Evolutionary conservation across 2,797 vertebrate genomes (phyloP), one percentile per base, ranked within the genome.

Genomic region (Paramormyrops hopkinsi): DNA sequence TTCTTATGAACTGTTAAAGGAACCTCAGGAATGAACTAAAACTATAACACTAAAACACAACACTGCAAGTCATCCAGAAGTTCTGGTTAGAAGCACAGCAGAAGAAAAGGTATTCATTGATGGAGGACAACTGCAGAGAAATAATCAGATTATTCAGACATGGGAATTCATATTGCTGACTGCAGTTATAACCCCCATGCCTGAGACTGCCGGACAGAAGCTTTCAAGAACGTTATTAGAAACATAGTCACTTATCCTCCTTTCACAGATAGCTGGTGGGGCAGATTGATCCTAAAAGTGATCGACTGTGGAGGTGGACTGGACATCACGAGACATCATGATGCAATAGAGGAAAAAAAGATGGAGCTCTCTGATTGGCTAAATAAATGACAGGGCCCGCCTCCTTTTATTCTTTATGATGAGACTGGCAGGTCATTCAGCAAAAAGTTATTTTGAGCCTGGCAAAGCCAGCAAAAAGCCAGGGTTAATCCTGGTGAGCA

Each of bases 401-500:
- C 37, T 44, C 8, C 17, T 19, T 79, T 79, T 79, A 79, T 44
- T 44, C 17, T 79, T 79, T 69, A 69, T 11, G 5, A n/a, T 8
- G 73, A 8, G 33, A 79, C 73, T 41, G 33, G 33, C 69, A 41
- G 33, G 73, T 44, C 73, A 79, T 79, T 79, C 73, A 44, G 37
- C 73, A 19, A 44, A 44, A 79, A 79, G 17, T 41, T 44, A 41
- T 41, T 44, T 79, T 79, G 73, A 44, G 73, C 37, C 73, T 9
- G 33, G 17, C 37, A n/a, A 44, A 79, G 73, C 73, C 5, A 44
- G 17, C 37, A 79, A 41, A 79, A 79, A 79, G 37, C 37, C 37
- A n/a, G 73, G 73, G 73, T 44, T 79, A 79, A 79, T 44, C 73
- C 73, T 79, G 73, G 37, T 79, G 73, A 79, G 14, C 73, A 79